Evolutionary conservation across 2,797 vertebrate species (phyloP).

Genomic region (Melanotaenia trifasciata): DNA sequence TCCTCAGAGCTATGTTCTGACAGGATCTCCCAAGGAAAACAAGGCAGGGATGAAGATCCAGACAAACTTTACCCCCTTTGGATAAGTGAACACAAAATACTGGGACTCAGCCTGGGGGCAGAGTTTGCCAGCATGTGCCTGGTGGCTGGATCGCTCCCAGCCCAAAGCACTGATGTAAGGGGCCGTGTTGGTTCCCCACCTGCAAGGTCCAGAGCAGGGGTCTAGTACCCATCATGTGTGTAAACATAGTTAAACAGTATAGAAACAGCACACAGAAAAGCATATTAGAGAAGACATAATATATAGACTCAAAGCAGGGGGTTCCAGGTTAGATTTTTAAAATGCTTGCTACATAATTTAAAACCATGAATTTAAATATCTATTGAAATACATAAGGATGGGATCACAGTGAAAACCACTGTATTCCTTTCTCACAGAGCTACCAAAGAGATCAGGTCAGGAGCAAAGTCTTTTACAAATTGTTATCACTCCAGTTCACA

Average conservation of each 20-base stretch:
- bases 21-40: neutral
- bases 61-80: neutral
- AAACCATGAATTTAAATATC: neutral
- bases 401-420: neutral
- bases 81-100: neutral
- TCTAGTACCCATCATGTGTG: neutral
- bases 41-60: neutral
- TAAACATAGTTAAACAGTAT: neutral
- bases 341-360: neutral
- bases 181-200: neutral
- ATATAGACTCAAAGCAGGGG: neutral
- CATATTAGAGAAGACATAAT: neutral
- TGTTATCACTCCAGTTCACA: conserved; percentile 20
- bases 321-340: rapidly evolving
- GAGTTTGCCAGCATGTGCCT: no score
- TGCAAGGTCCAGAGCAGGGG: neutral
- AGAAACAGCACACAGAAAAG: conserved; percentile 2
- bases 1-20: neutral
- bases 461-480: conserved; percentile 5
- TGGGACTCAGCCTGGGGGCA: neutral
- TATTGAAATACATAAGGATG: neutral
- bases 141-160: no score
- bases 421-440: conserved; percentile 28
- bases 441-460: conserved; percentile 15
- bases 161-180: no score